Evolutionary conservation across 2,888 invertebrate genomes (phyloP), one percentile per base, ranked within the genome.

Genomic region (Desoria tigrina): DNA sequence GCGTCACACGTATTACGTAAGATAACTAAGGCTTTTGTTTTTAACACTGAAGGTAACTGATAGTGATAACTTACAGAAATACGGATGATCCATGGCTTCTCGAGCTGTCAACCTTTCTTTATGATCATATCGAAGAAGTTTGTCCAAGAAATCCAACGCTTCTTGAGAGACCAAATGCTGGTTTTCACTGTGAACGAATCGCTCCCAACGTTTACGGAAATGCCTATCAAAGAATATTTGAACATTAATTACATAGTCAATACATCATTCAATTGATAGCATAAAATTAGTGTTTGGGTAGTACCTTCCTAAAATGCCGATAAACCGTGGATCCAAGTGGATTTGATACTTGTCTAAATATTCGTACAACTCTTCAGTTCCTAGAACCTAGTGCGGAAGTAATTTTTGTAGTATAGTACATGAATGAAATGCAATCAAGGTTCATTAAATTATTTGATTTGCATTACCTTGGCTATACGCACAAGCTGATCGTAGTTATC

Each of bases 301-400:
- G n/a, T 81, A 91, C 90, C 92, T 90, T 82, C 95, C 96, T 82
- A 96, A 87, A 82, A 99, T 97, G 83, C 99, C 98, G 83, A 97
- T 97, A 87, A 99, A 99, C 81, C 98, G 88, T 77, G 96, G 92
- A 86, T 99, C 99, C 83, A 99, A 85, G 84, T 98, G 97, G 84
- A 99, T 98, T 84, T 97, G 95, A 85, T 99, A 99, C 86, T 97
- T 99, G 83, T 98, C 97, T 83, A 99, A 89, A 86, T 99, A 99
- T 85, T 96, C 95, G 84, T 93, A 97, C 74, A 99, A 86, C 83
- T 99, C 99, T 84, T 99, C 98, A 77, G 99, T 99, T 80, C 99
- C 99, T 82, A 99, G 87, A 81, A 99, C 73, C 74, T 74, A 39
- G 14, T 64, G 64, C 18, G 27, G 1, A 24, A 26, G 49, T 49